Percentiles rank a stretch among this genome's conserved stretches.
These are phyloP conservation scores for Saccostrea cuccullata DNA, from an alignment of 1,140 invertebrate species.

Conservation along the genomic window DNA sequence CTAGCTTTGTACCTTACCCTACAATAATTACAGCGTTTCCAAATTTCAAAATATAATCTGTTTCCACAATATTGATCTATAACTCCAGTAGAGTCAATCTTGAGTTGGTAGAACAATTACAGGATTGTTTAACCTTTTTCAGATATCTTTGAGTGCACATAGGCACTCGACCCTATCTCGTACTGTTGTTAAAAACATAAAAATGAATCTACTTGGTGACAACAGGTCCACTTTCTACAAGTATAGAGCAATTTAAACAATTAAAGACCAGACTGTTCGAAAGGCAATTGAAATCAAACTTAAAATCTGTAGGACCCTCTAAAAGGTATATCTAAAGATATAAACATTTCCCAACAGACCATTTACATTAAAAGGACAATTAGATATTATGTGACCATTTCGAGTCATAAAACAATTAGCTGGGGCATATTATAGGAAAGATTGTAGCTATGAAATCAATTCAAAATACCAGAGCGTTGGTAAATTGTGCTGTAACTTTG, in stretches of 20 bases:
- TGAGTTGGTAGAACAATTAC: background rate
- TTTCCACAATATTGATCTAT: conserved; percentile 8
- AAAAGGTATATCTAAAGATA: background rate
- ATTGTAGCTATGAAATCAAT: background rate
- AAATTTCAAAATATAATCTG: conserved; percentile 1
- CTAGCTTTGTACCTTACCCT: no score
- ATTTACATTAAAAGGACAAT: background rate
- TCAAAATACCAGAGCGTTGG: background rate
- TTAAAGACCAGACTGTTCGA: background rate
- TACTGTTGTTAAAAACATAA: background rate
- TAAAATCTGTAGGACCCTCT: background rate
- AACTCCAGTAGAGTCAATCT: background rate
- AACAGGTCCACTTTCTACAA: background rate
- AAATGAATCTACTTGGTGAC: background rate
- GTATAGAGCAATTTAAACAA: background rate
- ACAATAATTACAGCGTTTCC: background rate
- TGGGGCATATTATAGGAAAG: background rate
- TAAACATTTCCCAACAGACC: background rate
- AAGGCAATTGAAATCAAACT: conserved; percentile 1
- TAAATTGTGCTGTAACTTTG: background rate
- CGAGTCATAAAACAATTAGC: background rate
- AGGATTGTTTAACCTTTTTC: background rate
- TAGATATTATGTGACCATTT: background rate
- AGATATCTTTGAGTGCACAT: background rate
- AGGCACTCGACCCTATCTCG: background rate